phyloP scores from a whole-genome alignment of 2,113 vertebrate species.

The Eclectus roratus region DNA sequence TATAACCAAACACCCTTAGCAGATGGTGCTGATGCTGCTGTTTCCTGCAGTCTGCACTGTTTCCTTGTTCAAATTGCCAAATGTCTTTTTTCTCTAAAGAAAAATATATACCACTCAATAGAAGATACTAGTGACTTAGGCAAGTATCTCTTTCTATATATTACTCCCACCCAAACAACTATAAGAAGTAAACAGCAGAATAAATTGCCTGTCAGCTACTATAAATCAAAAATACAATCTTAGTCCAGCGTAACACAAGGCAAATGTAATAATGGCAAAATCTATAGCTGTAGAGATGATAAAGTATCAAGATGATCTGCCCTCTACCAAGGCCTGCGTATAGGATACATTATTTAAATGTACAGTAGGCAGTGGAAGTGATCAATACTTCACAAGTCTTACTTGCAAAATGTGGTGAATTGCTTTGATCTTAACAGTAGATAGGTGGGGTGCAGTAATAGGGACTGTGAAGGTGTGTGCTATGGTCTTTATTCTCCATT shows the following conservation, averaged over 20 bases:
- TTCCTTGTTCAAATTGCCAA: neutral
- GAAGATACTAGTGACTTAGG: constrained; percentile 55
- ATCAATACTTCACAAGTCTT: constrained; percentile 48
- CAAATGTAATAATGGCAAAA: constrained; percentile 74
- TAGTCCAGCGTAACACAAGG: constrained; percentile 47
- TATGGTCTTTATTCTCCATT: neutral
- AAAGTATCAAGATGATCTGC: constrained; percentile 31
- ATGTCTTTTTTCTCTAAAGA: neutral
- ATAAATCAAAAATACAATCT: constrained; percentile 72
- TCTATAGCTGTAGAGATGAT: constrained; percentile 69
- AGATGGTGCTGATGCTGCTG: neutral
- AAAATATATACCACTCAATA: constrained; percentile 15
- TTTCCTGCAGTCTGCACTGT: neutral
- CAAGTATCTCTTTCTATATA: constrained; percentile 37
- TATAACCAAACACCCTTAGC: neutral
- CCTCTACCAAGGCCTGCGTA: constrained; percentile 19
- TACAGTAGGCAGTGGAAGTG: constrained; percentile 29
- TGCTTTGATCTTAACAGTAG: neutral
- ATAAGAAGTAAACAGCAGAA: constrained; percentile 67
- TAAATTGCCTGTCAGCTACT: constrained; percentile 66
- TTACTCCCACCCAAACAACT: constrained; percentile 59
- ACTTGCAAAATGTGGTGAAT: neutral
- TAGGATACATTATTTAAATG: constrained; percentile 63
- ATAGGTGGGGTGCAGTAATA: neutral
- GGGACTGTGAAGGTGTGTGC: neutral